Conservation (phyloP, 64 coral and sea anemone species). For the Stichodactyla helianthus region DNA sequence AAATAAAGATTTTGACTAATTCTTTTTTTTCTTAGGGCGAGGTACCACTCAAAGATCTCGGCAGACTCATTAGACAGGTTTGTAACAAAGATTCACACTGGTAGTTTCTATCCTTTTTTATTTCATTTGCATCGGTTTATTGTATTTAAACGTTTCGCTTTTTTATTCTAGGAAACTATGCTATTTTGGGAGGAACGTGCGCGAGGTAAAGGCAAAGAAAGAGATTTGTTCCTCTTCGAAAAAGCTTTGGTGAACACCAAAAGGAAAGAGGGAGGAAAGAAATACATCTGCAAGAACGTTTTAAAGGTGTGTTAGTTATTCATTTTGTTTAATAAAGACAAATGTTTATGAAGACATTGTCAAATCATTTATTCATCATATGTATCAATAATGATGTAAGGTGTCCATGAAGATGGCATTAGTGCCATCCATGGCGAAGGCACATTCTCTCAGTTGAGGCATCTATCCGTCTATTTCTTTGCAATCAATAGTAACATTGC, state of each 20-base stretch:
- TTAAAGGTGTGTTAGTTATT: constrained; percentile 54
- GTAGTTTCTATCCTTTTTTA: neutral
- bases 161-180: constrained; percentile 62
- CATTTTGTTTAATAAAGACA: no score
- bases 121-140: neutral
- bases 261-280: constrained; percentile 78
- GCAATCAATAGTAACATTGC: neutral
- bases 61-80: constrained; percentile 83
- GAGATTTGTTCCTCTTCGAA: constrained; percentile 90
- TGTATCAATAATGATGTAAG: no score
- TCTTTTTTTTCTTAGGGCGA: constrained; percentile 50
- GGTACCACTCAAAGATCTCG: constrained; percentile 69
- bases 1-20: neutral
- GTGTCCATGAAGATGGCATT: no score
- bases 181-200: constrained; percentile 94
- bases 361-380: no score
- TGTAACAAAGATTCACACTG: neutral
- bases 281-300: constrained; percentile 81
- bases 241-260: constrained; percentile 93
- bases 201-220: constrained; percentile 92
- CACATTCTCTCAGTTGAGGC: no score
- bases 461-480: neutral
- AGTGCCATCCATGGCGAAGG: no score
- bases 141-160: neutral
- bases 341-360: no score